A percentile compares a stretch with the other conserved stretches of the same genome.
Conservation (phyloP, 1,140 invertebrate species). For the Venturia canescens region DNA sequence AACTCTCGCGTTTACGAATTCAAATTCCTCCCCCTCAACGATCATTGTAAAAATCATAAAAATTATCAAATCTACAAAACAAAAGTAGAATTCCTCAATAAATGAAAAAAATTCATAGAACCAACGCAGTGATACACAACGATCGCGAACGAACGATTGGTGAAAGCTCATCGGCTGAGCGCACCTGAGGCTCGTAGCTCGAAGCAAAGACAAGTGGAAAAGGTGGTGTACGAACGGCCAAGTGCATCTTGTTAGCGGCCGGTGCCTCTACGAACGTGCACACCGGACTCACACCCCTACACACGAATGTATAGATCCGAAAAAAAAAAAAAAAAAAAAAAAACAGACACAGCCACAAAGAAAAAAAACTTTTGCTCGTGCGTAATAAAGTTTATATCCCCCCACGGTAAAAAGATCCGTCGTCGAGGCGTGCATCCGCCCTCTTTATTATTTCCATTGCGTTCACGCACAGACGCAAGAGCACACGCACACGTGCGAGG, state of each 20-base stretch:
- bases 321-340: too few relatives aligned
- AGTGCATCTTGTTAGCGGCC: not conserved
- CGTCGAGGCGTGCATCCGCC: constrained; percentile 56
- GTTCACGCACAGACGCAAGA: not conserved
- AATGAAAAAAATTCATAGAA: not conserved
- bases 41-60: too few relatives aligned
- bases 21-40: too few relatives aligned
- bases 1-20: too few relatives aligned
- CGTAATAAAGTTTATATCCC: constrained; percentile 52
- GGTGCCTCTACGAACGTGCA: not conserved
- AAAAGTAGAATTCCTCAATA: not conserved
- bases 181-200: not conserved
- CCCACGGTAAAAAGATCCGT: constrained; percentile 47
- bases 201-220: constrained; percentile 25
- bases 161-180: not conserved
- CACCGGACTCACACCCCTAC: not conserved
- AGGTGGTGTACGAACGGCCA: constrained; percentile 20
- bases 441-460: constrained; percentile 48
- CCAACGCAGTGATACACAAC: not conserved
- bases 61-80: not conserved
- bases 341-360: too few relatives aligned
- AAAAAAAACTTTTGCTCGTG: not conserved
- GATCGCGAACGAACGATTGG: not conserved
- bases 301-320: too few relatives aligned
- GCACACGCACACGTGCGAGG: not conserved